Evolutionary conservation across 1,140 invertebrate genomes (phyloP).

Genomic region (Drosophila sucinea): DNA sequence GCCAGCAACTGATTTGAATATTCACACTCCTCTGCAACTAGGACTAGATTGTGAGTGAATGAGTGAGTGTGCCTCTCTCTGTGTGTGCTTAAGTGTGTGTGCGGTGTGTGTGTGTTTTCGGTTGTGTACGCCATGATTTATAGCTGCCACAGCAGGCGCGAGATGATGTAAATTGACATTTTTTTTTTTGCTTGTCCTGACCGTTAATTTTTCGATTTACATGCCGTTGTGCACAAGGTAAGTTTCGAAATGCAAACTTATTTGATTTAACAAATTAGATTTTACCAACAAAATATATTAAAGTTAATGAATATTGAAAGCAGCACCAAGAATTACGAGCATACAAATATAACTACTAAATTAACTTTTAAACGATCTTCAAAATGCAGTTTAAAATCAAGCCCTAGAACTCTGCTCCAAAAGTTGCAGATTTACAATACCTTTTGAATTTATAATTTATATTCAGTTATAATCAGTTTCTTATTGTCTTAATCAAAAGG

Average conservation of each 20-base stretch:
- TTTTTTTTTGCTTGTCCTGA: conserved; percentile 41
- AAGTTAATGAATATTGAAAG: background rate
- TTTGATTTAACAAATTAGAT: conserved; percentile 31
- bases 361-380: background rate
- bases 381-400: too few relatives aligned
- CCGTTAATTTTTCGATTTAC: conserved; percentile 70
- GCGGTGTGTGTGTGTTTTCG: conserved; percentile 14
- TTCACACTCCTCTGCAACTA: conserved; percentile 33
- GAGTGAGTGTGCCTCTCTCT: conserved; percentile 9
- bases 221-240: conserved; percentile 69
- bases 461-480: too few relatives aligned
- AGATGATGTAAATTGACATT: conserved; percentile 71
- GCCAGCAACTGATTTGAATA: conserved; percentile 67
- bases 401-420: too few relatives aligned
- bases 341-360: too few relatives aligned
- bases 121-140: conserved; percentile 59
- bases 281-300: conserved; percentile 4
- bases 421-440: too few relatives aligned
- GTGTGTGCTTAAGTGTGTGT: conserved; percentile 15
- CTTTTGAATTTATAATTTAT: too few relatives aligned
- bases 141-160: conserved; percentile 47
- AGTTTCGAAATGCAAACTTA: conserved; percentile 31
- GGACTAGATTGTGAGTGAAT: conserved; percentile 47
- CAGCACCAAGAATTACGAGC: background rate
- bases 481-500: too few relatives aligned